Percentiles rank a stretch among this genome's conserved stretches.
Conservation (phyloP, 2,113 vertebrate genomes). For the Lampris incognitus region DNA sequence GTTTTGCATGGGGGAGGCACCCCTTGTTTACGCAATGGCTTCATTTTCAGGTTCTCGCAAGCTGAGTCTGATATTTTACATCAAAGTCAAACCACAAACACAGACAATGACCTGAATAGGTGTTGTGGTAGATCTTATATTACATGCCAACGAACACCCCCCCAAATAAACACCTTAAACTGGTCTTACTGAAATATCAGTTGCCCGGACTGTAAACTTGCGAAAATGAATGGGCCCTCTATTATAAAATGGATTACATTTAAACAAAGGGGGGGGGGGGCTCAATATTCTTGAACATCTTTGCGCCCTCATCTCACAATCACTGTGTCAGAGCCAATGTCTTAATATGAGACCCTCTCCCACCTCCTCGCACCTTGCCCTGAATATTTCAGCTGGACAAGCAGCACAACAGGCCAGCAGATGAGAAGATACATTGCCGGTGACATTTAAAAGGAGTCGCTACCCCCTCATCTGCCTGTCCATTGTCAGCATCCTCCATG, state of each 20-base stretch:
- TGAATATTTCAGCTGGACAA: slow-evolving; percentile 50
- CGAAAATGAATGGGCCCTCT: slow-evolving; percentile 7
- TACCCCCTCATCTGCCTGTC: slow-evolving; percentile 68
- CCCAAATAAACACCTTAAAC: not conserved
- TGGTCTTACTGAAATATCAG: not conserved
- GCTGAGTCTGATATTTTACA: not conserved
- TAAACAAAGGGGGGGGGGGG: slow-evolving; percentile 1
- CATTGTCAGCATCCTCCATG: slow-evolving; percentile 68
- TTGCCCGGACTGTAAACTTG: slow-evolving; percentile 5
- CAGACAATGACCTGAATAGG: too few species aligned
- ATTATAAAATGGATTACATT: not conserved
- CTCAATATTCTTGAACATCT: slow-evolving; percentile 2
- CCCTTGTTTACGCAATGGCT: slow-evolving; percentile 34
- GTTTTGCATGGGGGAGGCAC: slow-evolving; percentile 36
- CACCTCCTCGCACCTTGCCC: slow-evolving; percentile 41
- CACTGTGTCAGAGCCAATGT: not conserved
- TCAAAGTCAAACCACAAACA: not conserved
- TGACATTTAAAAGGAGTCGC: slow-evolving; percentile 74
- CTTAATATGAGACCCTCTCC: not conserved
- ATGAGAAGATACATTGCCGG: slow-evolving; percentile 66
- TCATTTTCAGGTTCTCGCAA: not conserved
- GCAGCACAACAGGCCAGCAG: slow-evolving; percentile 31
- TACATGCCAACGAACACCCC: not conserved
- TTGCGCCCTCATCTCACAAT: slow-evolving; percentile 33
- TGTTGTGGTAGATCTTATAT: not conserved